Evolutionary conservation across 35 echinoderm and acorn worm species (phyloP), one percentile per base, ranked within the genome.

Genomic region (Hemicentrotus pulcherrimus): DNA sequence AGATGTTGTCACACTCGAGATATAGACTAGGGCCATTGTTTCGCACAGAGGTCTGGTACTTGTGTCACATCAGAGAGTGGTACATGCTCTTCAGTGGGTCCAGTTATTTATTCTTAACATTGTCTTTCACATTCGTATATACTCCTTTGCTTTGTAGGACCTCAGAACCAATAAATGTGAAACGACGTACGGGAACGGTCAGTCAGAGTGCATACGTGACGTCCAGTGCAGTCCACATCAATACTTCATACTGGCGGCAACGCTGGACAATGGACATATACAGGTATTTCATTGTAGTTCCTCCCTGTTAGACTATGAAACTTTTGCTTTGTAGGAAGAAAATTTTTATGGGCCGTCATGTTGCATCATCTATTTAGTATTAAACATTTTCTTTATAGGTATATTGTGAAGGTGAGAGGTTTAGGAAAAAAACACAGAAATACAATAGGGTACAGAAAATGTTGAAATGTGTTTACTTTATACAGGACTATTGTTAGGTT

Each of bases 1-100:
- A 41, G 35, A 41, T 41, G 35, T 55, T 55, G 50, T 55, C 50
- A 10, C 50, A 55, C 15, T 15, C 10, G 0, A 14, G 50, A 11
- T 15, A 55, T 55, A 55, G 11, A 11, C 50, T 55, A 55, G 50
- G 50, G 12, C 15, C 50, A 55, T 15, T 55, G 50, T 55, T 55
- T 14, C 50, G 0, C 50, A 55, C 50, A 14, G 8, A 97, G 95
- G 97, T 99, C 6, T 99, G 35, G 35, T 41, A 41, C 35, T 41
- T 95, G 48, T 99, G 97, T 50, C 96, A 97, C 86, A 96, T 96
- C 7, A 95, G 50, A 47, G 97, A 99, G 94, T 96, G 92, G 90
- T 71, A 97, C 92, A 96, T 97, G 19, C 87, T 99, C 47, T 91
- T 97, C 16, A 99, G 98, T 96, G 98, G 98, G 6, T 99, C 98